Base-by-base conservation (phyloP, 1,140 invertebrate genomes). In the Nasonia vitripennis region DNA sequence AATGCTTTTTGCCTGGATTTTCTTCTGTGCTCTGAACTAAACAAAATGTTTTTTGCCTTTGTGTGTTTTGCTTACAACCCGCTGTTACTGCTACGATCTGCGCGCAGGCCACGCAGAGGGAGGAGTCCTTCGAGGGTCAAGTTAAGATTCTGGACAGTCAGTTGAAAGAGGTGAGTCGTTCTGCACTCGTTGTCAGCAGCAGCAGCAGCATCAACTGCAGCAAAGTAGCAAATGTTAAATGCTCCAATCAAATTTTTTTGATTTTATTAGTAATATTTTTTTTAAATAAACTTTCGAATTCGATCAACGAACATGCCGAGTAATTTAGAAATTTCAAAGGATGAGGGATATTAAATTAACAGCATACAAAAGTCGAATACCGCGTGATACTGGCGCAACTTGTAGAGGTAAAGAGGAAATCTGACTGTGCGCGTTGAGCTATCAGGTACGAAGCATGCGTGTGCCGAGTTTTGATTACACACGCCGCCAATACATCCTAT, bases 41-140 rank as follows among this genome's bases (percentile, higher is more conserved):
- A 86, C 67, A 80, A 68, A 83, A 71, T 84, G 31, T 70, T 68
- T 87, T 87, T 89, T 80, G 87, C 70, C 89, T 88, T 89, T 90
- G 77, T 90, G 81, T 90, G 90, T 90, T 91, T 75, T 88, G 86
- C 88, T 88, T 90, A 90, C 90, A 87, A 91, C 88, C 91, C 5
- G 34, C 34, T 37, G 34, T 37, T 37, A 37, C 34, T 37, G 5
- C 34, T 37, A 37, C 34, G 91, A 89, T 91, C 88, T 6, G 34
- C 34, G 34, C 34, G 34, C 12, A 98, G 98, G 97, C 98, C 90
- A 98, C 97, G 91, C 97, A 98, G 94, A 97, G 98, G 94, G 98
- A 99, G 95, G 98, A 99, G 94, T 97, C 97, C 88, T 99, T 97
- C 94, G 97, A 98, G 93, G 96, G 96, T 91, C 98, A 98, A 94